Base-by-base conservation (phyloP, 1,140 invertebrate species). In the Melipona quadrifasciata region DNA sequence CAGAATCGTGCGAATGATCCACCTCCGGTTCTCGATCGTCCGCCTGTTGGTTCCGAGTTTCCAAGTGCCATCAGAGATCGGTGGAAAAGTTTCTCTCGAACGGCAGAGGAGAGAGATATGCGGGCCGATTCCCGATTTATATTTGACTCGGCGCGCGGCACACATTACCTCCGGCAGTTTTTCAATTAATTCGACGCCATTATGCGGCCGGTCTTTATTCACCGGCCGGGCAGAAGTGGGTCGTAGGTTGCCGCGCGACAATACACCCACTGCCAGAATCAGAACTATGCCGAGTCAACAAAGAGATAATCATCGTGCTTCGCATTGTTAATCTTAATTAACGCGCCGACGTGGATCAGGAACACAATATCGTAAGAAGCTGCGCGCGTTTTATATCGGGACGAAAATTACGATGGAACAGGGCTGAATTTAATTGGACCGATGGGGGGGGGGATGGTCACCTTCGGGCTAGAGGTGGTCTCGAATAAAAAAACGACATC, bases 301-400 rank as follows among this genome's bases (percentile, higher is more conserved):
- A 89, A 88, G 86, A 86, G 76, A 88, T 89, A 86, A 89, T 89
- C 72, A 76, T 80, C 83, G 80, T 72, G 71, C 79, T 86, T 82
- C 79, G 71, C 65, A 89, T 88, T 89, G 87, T 88, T 89, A 88
- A 89, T 86, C 79, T 86, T 89, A 88, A 86, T 89, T 89, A 88
- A 87, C 84, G 84, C 67, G 65, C 58, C 61, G 61, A 57, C 64
- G 64, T 75, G 70, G 79, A 85, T 77, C 68, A 55, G 74, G 67
- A 78, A 78, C 31, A 86, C 79, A 72, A 79, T 78, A 70, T 88
- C 51, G 86, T 80, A 55, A 86, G 87, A 86, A 86, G 58, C 34
- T 67, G 39, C 34, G 31, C 51, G 61, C 74, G 39, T 70, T 70
- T 82, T 85, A 57, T 85, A 39, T 64, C 21, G 39, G 6, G 39